A percentile compares a stretch with the other conserved stretches of the same genome.
These are phyloP conservation scores for Furcula furcula DNA, from an alignment of 2,888 invertebrate species.

Conservation along the genomic window DNA sequence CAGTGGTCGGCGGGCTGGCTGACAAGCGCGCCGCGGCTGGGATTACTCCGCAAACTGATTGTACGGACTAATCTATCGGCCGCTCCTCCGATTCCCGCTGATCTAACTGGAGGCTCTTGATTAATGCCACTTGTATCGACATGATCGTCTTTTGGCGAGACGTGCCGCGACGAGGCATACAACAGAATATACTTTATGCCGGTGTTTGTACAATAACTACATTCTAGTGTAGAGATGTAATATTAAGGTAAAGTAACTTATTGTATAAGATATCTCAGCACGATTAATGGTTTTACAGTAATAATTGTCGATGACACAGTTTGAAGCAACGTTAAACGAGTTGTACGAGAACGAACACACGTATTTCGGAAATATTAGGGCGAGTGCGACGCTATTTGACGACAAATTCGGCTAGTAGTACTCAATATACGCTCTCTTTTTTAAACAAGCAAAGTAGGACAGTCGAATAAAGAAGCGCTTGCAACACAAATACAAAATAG, in stretches of 20 bases:
- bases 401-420: neutral
- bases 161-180: no score
- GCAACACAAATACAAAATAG: no score
- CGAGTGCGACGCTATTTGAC: neutral
- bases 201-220: no score
- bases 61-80: slow-evolving; percentile 9
- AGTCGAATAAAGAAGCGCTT: no score
- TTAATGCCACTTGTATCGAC: neutral
- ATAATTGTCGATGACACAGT: no score
- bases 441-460: neutral
- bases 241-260: no score
- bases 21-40: neutral
- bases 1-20: neutral
- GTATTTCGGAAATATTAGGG: slow-evolving; percentile 1
- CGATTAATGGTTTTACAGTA: no score
- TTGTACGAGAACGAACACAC: neutral
- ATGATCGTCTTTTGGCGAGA: neutral
- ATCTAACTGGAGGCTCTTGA: neutral
- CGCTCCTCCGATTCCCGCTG: neutral
- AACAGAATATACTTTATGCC: no score
- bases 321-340: no score
- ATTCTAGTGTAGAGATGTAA: no score
- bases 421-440: neutral
- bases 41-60: slow-evolving; percentile 6
- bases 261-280: no score